A percentile compares a stretch with the other conserved stretches of the same genome.
These are phyloP conservation scores for Pachycephala philippinensis DNA, from an alignment of 2,113 vertebrate species.

Conservation along the genomic window DNA sequence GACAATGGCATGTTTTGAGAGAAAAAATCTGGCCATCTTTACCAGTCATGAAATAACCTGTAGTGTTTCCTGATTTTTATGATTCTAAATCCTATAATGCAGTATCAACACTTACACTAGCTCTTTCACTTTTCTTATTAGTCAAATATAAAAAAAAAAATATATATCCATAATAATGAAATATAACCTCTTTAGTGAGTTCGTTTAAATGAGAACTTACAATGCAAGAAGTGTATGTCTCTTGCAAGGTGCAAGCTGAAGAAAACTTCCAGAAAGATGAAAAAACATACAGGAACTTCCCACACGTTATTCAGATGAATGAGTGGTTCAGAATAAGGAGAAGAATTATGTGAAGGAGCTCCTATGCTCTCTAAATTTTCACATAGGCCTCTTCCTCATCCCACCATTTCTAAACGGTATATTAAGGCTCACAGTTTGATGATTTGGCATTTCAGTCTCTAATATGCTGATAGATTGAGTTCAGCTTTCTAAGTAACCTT, in stretches of 20 bases:
- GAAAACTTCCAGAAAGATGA: background rate
- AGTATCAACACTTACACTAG: background rate
- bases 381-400: background rate
- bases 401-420: background rate
- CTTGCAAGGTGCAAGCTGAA: background rate
- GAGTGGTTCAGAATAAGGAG: background rate
- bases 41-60: background rate
- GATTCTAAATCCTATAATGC: background rate
- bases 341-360: background rate
- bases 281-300: background rate
- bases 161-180: background rate
- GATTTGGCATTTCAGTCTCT: background rate
- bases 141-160: background rate
- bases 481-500: slow-evolving; percentile 40
- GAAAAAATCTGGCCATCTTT: background rate
- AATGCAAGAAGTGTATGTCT: background rate
- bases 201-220: background rate
- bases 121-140: background rate
- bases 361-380: background rate
- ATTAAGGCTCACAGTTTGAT: background rate
- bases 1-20: background rate
- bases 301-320: background rate
- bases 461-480: slow-evolving; percentile 9
- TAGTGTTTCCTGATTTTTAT: background rate
- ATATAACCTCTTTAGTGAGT: background rate